A percentile compares a stretch with the other conserved stretches of the same genome.
Conservation (phyloP, 2,113 vertebrate species). For the Bubo scandiacus region DNA sequence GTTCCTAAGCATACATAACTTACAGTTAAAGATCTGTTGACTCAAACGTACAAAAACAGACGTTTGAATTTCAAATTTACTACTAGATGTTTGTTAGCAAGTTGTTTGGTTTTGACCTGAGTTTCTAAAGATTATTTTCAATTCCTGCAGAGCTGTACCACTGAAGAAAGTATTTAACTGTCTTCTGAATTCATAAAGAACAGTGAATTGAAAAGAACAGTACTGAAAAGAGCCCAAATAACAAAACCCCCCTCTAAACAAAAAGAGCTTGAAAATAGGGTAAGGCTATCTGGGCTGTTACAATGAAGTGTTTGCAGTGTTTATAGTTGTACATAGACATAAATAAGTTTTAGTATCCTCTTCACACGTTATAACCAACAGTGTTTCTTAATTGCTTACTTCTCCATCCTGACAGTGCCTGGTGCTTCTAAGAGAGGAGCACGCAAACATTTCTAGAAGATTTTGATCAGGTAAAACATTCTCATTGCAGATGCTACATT, state of each 20-base stretch:
- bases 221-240: background rate
- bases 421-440: background rate
- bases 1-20: background rate
- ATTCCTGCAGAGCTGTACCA: background rate
- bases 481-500: rapidly evolving
- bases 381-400: background rate
- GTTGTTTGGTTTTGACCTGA: background rate
- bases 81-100: background rate
- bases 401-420: background rate
- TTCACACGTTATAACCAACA: background rate
- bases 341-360: background rate
- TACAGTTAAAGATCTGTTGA: background rate
- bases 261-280: background rate
- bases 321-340: background rate
- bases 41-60: background rate
- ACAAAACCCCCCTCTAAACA: background rate
- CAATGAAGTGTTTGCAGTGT: background rate
- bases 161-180: background rate
- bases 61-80: background rate
- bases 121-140: background rate
- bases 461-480: background rate
- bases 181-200: background rate
- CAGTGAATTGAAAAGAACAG: background rate
- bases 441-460: rapidly evolving
- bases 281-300: background rate